Evolutionary conservation across 2,888 invertebrate genomes (phyloP), one percentile per base, ranked within the genome.

Genomic region (Panzeria rudis): DNA sequence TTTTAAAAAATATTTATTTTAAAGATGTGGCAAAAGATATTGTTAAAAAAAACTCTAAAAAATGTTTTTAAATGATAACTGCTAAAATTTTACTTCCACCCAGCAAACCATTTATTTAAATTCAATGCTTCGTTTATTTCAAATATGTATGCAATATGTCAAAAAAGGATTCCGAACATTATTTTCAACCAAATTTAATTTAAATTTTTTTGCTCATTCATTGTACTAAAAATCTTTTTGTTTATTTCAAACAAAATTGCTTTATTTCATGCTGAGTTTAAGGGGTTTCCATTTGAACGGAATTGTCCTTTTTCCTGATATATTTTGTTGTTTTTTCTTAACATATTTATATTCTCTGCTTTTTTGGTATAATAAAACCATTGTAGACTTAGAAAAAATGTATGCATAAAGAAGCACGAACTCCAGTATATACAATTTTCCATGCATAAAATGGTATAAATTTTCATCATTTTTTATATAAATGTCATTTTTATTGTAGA

Each of bases 231-330:
- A 44, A 17, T 44, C 15, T 47, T 61, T 50, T 35, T 72, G 7
- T 64, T 76, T 66, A 32, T 50, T 50, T 59, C 25, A 13, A 59
- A 41, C 11, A 59, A 82, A 80, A 76, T 64, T 84, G 56, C 32
- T 80, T 75, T 71, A 80, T 78, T 78, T 75, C 84, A 82, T 78
- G 81, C 84, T 85, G 84, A 68, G 75, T 75, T 81, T 61, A 75
- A 54, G 62, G 62, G 44, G 56, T 64, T 85, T 73, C 41, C 41
- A 73, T 85, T 85, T 85, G 44, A 81, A 85, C 69, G 59, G 72
- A 64, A 80, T 15, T 69, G 78, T 83, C 68, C 41, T 83, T 77
- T 76, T 68, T 50, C 13, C 3, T 29, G 9, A 17, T 9, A 25
- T 59, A 15, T 41, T 25, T 75, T 41, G n/a, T 44, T 54, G 5